Evolutionary conservation across 2,113 vertebrate species (phyloP).

Genomic region (Mohoua ochrocephala): DNA sequence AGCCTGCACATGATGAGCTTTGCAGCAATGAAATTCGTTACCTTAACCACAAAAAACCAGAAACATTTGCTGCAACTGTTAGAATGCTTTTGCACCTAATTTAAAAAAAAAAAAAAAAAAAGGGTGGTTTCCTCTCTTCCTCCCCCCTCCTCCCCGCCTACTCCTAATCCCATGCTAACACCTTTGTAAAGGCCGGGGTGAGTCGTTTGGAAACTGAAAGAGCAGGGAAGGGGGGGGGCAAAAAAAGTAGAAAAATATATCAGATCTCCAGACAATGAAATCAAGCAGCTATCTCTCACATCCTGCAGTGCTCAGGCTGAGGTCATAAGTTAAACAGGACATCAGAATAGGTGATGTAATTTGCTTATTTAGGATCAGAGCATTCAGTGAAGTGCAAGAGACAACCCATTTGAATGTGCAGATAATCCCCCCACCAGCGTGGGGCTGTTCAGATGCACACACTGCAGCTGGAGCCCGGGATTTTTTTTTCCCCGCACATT

Average conservation of each 20-base stretch:
- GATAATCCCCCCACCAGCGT: neutral
- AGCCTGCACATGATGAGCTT: conserved; percentile 53
- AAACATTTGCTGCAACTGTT: conserved; percentile 54
- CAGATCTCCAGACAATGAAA: conserved; percentile 53
- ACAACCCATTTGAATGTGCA: conserved; percentile 9
- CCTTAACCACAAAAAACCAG: conserved; percentile 38
- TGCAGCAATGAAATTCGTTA: conserved; percentile 53
- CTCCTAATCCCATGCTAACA: conserved; percentile 43
- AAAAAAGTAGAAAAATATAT: neutral
- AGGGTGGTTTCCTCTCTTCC: conserved; percentile 14
- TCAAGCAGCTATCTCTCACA: conserved; percentile 39
- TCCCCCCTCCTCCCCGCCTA: neutral
- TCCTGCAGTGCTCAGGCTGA: conserved; percentile 39
- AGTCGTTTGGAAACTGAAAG: conserved; percentile 6
- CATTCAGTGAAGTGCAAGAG: conserved; percentile 8
- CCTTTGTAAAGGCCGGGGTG: neutral
- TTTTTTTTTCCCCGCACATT: neutral
- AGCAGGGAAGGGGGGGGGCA: neutral
- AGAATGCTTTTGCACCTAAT: conserved; percentile 45
- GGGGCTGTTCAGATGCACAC: neutral
- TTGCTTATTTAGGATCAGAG: conserved; percentile 59
- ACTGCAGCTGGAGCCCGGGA: neutral
- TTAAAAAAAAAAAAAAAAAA: neutral
- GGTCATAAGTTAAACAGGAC: conserved; percentile 61
- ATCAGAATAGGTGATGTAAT: conserved; percentile 59